A percentile compares a stretch with the other conserved stretches of the same genome.
These are phyloP conservation scores for Mactra quadrangularis DNA, from an alignment of 1,140 invertebrate species.

Conservation along the genomic window DNA sequence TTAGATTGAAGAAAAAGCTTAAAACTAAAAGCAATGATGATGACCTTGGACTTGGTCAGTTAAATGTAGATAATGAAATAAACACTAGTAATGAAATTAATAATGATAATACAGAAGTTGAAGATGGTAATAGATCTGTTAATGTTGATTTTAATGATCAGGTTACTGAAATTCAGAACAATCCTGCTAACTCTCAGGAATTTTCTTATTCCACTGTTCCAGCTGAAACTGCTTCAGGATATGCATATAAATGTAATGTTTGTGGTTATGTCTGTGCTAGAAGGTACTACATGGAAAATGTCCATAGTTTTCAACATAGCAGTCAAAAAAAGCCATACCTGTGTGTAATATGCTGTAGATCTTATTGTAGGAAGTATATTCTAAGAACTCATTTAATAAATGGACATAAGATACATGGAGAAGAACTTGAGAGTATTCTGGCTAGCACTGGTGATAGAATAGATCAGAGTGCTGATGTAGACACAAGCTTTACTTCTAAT, in stretches of 20 bases:
- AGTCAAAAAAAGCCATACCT: constrained; percentile 19
- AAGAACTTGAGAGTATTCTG: constrained; percentile 15
- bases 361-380: constrained; percentile 6
- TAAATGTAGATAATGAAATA: no score
- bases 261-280: constrained; percentile 37
- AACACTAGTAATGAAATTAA: neutral
- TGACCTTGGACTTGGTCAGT: neutral
- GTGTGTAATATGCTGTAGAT: constrained; percentile 31
- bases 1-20: neutral
- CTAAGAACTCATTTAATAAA: constrained; percentile 15
- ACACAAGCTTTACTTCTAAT: no score
- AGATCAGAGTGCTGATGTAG: neutral
- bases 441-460: constrained; percentile 3
- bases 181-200: neutral
- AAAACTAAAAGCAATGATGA: neutral
- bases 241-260: constrained; percentile 23
- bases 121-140: neutral
- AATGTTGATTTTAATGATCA: neutral
- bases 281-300: constrained; percentile 28
- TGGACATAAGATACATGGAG: constrained; percentile 16
- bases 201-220: neutral
- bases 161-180: neutral
- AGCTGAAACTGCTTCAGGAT: neutral
- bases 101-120: neutral
- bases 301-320: constrained; percentile 17